Conservation (phyloP, 2,113 vertebrate genomes). For the Rhizomys pruinosus region DNA sequence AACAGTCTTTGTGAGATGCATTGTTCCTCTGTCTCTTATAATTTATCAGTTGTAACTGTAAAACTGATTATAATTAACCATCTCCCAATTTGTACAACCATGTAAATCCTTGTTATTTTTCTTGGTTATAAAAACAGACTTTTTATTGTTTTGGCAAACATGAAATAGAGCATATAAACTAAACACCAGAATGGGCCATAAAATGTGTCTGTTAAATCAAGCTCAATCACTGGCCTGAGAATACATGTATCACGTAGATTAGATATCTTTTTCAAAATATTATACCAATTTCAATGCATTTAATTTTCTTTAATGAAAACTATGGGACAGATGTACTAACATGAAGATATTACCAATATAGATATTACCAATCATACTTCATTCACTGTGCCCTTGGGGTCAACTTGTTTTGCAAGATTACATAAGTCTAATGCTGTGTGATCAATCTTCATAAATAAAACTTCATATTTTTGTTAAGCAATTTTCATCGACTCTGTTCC, state of each 20-base stretch:
- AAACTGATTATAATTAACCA: constrained; percentile 65
- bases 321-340: constrained; percentile 36
- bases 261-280: constrained; percentile 59
- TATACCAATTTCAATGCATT: constrained; percentile 42
- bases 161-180: constrained; percentile 54
- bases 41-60: constrained; percentile 52
- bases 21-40: constrained; percentile 53
- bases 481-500: background rate
- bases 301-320: constrained; percentile 62
- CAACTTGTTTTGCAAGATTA: background rate
- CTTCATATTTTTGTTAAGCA: constrained; percentile 23
- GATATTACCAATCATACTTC: constrained; percentile 24
- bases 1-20: background rate
- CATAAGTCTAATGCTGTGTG: constrained; percentile 6
- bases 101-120: constrained; percentile 75
- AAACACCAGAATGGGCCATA: constrained; percentile 61
- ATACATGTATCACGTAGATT: constrained; percentile 41
- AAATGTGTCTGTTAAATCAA: constrained; percentile 61
- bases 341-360: constrained; percentile 16
- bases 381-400: background rate
- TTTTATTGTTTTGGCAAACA: constrained; percentile 74
- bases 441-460: constrained; percentile 22
- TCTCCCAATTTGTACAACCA: constrained; percentile 54
- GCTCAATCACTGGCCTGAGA: constrained; percentile 52
- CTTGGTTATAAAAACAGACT: constrained; percentile 72